A percentile compares a stretch with the other conserved stretches of the same genome.
phyloP scores from a whole-genome alignment of 2,888 invertebrate species.

The Lasioglossum marginatum region DNA sequence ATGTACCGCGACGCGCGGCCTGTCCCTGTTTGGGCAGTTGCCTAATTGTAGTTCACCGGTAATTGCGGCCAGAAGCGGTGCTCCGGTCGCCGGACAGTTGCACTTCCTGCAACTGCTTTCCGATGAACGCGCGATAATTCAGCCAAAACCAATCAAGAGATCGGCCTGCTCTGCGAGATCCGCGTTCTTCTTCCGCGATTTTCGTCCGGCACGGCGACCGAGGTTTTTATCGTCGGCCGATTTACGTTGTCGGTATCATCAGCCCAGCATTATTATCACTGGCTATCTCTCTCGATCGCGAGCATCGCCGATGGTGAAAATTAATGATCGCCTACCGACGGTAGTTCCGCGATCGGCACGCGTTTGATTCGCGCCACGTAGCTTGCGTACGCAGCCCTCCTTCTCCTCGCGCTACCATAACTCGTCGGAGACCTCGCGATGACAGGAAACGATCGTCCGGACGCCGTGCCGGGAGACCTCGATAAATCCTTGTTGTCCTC shows the following conservation, averaged over 20 bases:
- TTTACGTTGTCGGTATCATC: background rate
- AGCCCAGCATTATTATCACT: background rate
- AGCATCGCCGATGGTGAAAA: background rate
- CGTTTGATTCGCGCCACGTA: constrained; percentile 27
- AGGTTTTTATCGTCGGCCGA: background rate
- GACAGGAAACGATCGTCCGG: constrained; percentile 35
- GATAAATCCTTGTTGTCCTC: constrained; percentile 39
- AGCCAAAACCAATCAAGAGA: constrained; percentile 64
- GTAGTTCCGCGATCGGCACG: constrained; percentile 28
- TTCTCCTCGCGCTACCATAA: constrained; percentile 7
- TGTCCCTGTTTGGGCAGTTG: constrained; percentile 60
- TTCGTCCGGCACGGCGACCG: background rate
- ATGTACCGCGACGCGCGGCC: constrained; percentile 11
- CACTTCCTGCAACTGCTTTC: constrained; percentile 44
- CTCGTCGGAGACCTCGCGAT: constrained; percentile 32
- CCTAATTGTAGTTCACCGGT: constrained; percentile 60
- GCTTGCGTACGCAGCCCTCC: background rate
- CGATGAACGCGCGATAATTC: constrained; percentile 59
- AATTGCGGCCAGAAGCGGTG: constrained; percentile 47
- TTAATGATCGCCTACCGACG: background rate
- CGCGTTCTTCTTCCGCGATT: background rate
- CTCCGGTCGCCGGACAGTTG: background rate
- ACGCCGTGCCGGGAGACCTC: constrained; percentile 25
- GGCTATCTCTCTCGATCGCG: background rate
- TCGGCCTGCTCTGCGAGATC: constrained; percentile 8